A percentile compares a stretch with the other conserved stretches of the same genome.
Evolutionary conservation across 2,113 vertebrate species (phyloP).

Genomic region (Ranitomeya imitator): DNA sequence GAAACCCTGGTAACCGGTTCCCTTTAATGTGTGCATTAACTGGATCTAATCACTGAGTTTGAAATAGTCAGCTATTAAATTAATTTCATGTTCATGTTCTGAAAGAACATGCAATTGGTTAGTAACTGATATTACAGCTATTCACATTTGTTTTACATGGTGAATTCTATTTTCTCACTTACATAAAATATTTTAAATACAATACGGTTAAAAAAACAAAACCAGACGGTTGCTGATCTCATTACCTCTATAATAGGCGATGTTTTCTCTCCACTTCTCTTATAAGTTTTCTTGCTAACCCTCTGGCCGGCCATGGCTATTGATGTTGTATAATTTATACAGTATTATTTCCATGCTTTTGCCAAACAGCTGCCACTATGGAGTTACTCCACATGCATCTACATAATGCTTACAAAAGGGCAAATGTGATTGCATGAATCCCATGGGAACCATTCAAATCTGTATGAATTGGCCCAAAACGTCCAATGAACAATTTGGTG

Average conservation of each 20-base stretch:
- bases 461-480: conserved; percentile 3
- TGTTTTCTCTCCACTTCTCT: not conserved
- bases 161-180: no score
- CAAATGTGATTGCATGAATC: not conserved
- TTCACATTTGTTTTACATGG: no score
- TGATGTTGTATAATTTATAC: conserved; percentile 37
- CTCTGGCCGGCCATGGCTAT: not conserved
- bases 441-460: not conserved
- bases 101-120: not conserved
- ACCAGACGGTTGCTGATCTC: not conserved
- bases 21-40: no score
- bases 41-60: no score
- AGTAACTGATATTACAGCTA: not conserved
- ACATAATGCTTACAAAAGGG: not conserved
- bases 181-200: no score
- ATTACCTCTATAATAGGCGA: not conserved
- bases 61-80: not conserved
- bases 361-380: conserved; percentile 41
- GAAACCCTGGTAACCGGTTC: no score
- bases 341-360: not conserved
- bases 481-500: not conserved
- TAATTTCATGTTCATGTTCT: not conserved
- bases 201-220: not conserved
- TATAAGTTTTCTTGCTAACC: not conserved
- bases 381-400: conserved; percentile 21